Conservation (phyloP, 2,797 vertebrate genomes). For the Tapirus indicus region DNA sequence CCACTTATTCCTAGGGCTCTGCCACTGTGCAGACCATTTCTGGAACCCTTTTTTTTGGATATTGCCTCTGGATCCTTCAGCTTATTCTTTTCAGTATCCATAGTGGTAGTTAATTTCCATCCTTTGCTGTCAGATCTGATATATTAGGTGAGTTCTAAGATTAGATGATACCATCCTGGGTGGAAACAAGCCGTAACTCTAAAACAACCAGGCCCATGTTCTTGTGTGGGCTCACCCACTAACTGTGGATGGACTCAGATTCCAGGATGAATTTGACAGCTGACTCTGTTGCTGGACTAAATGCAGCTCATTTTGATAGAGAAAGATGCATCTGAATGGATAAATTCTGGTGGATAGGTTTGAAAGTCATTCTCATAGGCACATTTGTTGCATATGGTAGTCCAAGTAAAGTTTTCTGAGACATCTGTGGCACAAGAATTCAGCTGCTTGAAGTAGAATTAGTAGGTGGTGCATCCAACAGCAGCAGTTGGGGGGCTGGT, state of each 20-base stretch:
- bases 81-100: constrained; percentile 42
- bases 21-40: constrained; percentile 21
- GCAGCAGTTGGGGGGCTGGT: not conserved
- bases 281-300: not conserved
- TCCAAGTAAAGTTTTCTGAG: constrained; percentile 40
- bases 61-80: not conserved
- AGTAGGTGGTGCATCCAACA: not conserved
- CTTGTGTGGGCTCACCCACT: constrained; percentile 34
- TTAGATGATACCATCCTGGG: not conserved
- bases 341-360: constrained; percentile 2
- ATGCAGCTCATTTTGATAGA: constrained; percentile 7
- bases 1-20: constrained; percentile 1
- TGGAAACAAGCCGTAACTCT: constrained; percentile 39
- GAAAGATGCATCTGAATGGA: constrained; percentile 27
- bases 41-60: not conserved
- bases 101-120: constrained; percentile 47
- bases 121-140: constrained; percentile 53
- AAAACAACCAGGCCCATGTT: constrained; percentile 10
- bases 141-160: constrained; percentile 35
- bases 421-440: not conserved
- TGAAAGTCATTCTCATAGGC: constrained; percentile 30
- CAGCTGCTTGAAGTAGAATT: constrained; percentile 24
- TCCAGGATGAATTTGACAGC: constrained; percentile 27
- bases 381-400: not conserved
- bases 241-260: not conserved